Base-by-base conservation (phyloP, 2,113 vertebrate species). In the Tor tambroides region DNA sequence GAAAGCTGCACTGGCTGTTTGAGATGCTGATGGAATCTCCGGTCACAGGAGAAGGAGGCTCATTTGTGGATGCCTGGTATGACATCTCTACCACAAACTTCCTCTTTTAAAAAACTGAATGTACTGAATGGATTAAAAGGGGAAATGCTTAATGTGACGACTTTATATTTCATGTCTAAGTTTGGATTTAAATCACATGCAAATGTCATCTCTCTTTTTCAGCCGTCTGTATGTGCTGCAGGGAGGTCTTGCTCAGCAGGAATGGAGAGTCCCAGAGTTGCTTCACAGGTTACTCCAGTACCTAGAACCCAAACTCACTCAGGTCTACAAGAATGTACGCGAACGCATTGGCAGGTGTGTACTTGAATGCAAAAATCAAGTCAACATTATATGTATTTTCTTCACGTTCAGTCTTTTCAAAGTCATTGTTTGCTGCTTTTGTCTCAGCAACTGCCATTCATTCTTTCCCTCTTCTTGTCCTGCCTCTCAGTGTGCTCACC, bases 61-160 rank as follows among this genome's bases (percentile, higher is more conserved):
- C 98, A 2, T 99, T 99, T 94, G 96, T 98, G 23, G 98, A 99
- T 90, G 98, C 98, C 87, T 98, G 98, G 98, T 99, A 95, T 93
- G 94, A 94, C 59, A 28, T 15, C 11, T 1, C 28, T 11, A 26
- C 2, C 1, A 43, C 21, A 41, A 28, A 74, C 63, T 26, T 49
- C 14, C 38, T 56, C 38, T 38, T 38, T 10, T 38, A 0, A 71
- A n/a, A 71, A 21, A 0, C 69, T 35, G 67, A 38, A 71, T 69
- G 17, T 19, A 4, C 41, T 46, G 43, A 46, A 77, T 51, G 46
- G 75, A 49, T 76, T 76, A 76, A 43, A 46, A 49, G n/a, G 5
- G 43, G 14, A 54, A 10, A 10, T 28, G 6, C 2, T 54, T 2
- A 51, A 51, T 28, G 46, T 9, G 35, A 41, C 19, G 35, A 41